These are phyloP conservation scores for Copidosoma floridanum DNA, from an alignment of 1,140 invertebrate species.

Conservation along the genomic window DNA sequence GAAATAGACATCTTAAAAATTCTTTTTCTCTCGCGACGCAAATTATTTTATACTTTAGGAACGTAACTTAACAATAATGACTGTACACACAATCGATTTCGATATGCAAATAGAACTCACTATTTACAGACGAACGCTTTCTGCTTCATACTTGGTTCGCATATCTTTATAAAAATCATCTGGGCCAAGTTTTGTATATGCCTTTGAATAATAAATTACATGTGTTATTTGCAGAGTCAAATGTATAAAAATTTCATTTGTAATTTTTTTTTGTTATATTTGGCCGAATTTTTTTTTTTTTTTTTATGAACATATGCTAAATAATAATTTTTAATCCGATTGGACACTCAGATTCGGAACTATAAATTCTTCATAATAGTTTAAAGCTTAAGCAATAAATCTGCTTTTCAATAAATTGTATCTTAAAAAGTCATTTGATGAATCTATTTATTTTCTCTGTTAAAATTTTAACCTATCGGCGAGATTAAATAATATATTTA, in stretches of 20 bases:
- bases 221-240: conserved; percentile 20
- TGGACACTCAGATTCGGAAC: no score
- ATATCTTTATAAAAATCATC: conserved; percentile 19
- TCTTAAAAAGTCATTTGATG: no score
- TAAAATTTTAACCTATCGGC: no score
- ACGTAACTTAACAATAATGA: conserved; percentile 27
- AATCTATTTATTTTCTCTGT: no score
- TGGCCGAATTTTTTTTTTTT: no score
- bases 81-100: conserved; percentile 18
- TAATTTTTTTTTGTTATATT: no score
- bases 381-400: no score
- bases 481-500: conserved; percentile 6
- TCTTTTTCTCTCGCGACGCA: conserved; percentile 11
- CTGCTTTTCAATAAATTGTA: no score
- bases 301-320: no score
- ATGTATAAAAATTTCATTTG: conserved; percentile 6
- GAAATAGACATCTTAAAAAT: conserved; percentile 14
- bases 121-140: conserved; percentile 20
- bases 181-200: no score
- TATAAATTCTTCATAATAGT: no score
- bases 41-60: conserved; percentile 19
- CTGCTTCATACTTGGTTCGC: not conserved
- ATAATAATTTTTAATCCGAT: no score
- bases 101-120: conserved; percentile 30
- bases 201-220: conserved; percentile 16